Evolutionary conservation across 1,140 invertebrate genomes (phyloP), one percentile per base, ranked within the genome.

Genomic region (Trachymyrmex cornetzi): DNA sequence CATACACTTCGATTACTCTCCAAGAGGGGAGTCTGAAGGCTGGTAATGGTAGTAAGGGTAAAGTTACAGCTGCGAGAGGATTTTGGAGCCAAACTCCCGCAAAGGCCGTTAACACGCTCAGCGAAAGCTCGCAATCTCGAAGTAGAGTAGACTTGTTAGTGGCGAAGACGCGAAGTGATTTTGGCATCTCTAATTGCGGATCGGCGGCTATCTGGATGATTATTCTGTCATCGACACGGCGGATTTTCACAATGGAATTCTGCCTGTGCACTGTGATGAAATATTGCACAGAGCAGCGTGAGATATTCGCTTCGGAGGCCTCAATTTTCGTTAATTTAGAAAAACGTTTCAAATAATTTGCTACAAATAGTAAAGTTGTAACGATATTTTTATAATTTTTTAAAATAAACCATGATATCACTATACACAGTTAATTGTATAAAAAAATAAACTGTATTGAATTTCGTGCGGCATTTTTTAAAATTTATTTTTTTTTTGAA

Each of bases 1-100:
- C 69, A 59, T 87, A 71, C 55, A 84, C 80, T 84, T 74, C 71
- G 81, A 87, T 87, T 87, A 85, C 81, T 61, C 81, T 72, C 53
- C n/a, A 63, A 53, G 74, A 85, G 63, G 63, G 72, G 71, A 50
- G 48, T 66, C 67, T 82, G 34, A 53, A 71, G 55, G 6, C 14
- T 87, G n/a, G 38, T 61, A 53, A 79, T 84, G 38, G 69, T 84
- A 57, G 63, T 67, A 48, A 87, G 85, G 38, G 66, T 74, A 64
- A 75, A 88, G 72, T 87, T 87, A 85, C 85, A 82, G 67, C 66
- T 55, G 77, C 34, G 77, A 63, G 61, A 85, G 82, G 82, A 85
- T 85, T 85, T 79, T 53, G 63, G 82, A 66, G 19, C 9, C 72
- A 85, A 85, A 85, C 75, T 85, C 82, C 74, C 59, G 74, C 59